phyloP scores from a whole-genome alignment of 64 coral and sea anemone species.

The Orbicella faveolata region DNA sequence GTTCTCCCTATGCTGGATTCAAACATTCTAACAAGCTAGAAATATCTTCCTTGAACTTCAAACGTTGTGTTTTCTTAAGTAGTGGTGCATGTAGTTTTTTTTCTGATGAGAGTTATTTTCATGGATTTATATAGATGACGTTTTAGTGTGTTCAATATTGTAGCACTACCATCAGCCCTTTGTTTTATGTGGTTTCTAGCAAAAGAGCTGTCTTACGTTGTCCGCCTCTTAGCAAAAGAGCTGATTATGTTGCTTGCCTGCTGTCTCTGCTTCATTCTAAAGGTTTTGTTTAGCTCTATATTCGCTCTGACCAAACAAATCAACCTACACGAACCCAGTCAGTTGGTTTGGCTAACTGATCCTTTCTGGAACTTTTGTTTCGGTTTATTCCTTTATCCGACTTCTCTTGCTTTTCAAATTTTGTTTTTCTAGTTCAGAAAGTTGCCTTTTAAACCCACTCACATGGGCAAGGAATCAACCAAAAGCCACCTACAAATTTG shows the following conservation, averaged over 20 bases:
- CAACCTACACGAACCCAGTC: neutral
- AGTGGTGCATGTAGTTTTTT: too few relatives aligned
- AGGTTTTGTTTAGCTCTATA: neutral
- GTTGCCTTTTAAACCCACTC: neutral
- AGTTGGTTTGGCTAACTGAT: neutral
- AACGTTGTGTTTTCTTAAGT: too few relatives aligned
- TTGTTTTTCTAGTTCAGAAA: neutral
- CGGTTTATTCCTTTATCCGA: neutral
- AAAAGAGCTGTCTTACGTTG: neutral
- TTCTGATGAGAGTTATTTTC: too few relatives aligned
- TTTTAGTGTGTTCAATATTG: neutral
- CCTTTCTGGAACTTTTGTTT: neutral
- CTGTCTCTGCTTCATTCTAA: neutral
- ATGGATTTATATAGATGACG: too few relatives aligned
- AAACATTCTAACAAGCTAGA: too few relatives aligned
- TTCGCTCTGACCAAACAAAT: neutral
- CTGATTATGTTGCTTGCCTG: too few relatives aligned
- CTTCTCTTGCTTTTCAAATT: neutral
- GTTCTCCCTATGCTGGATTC: too few relatives aligned
- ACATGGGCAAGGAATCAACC: neutral
- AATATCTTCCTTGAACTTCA: too few relatives aligned
- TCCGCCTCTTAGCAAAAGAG: neutral
- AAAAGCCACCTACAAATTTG: neutral
- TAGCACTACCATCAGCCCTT: neutral
- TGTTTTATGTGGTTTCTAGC: slow-evolving; percentile 13